Evolutionary conservation across 92 coral and sea anemone species (phyloP), one percentile per base, ranked within the genome.

Genomic region (Siderastrea radians): DNA sequence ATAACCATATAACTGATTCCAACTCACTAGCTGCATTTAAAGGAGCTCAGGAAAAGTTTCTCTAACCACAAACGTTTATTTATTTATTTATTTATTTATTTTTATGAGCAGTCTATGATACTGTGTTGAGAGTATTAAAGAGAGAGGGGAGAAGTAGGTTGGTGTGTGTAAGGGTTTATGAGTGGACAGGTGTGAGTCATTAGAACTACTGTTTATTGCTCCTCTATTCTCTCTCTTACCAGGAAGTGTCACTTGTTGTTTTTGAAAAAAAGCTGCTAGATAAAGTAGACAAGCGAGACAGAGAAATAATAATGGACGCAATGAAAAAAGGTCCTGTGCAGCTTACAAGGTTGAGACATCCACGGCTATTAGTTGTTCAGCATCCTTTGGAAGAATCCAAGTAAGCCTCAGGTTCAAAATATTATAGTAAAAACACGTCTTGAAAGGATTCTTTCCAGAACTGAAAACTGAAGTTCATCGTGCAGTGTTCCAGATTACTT

Each of bases 331-430:
- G 99, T 3, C 96, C 98, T 14, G 90, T 93, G 3, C 99, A 98
- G 79, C 88, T 98, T 52, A 96, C 99, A 55, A 89, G 98, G 68
- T 84, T 98, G 55, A 92, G 99, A 53, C 99, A 98, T 82, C 99
- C 99, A 53, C 78, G 98, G 10, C 84, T 98, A 57, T 81, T 98
- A 65, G 92, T 98, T 75, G 98, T 98, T 65, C 99, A 98, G 86
- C 98, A 98, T 89, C 96, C 98, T 4, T 74, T 98, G 12, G 99
- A 98, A 80, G 99, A 98, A 80, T 98, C 99, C 74, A 94, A 95
- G 99, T 98, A 92, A 45, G 84, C 9, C 14, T 60, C 14, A 38
- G 5, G 26, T 38, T 3, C 26, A 9, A 55, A 12, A 7, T 17
- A 72, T n/a, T 73, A 9, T 53, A 9, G 57, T 53, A 53, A 5